Percentiles rank a stretch among this genome's conserved stretches.
phyloP scores from a whole-genome alignment of 2,888 invertebrate species.

The Nephrotoma flavescens region DNA sequence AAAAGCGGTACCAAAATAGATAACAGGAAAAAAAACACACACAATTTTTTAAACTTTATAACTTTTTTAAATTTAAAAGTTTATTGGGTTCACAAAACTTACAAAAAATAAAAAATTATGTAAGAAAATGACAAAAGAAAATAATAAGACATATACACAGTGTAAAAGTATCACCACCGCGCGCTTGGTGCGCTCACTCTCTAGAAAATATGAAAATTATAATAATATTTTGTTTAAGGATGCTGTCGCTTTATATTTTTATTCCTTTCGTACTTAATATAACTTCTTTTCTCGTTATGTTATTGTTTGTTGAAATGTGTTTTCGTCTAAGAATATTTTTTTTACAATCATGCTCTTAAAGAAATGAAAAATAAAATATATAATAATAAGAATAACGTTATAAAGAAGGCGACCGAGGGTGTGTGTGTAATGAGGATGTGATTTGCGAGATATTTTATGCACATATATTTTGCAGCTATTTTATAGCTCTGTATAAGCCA shows the following conservation, averaged over 20 bases:
- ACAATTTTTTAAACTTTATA: background rate
- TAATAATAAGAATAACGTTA: background rate
- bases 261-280: background rate
- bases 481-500: no score
- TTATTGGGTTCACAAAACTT: background rate
- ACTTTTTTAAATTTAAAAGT: background rate
- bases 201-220: background rate
- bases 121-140: background rate
- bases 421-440: background rate
- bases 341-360: background rate
- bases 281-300: background rate
- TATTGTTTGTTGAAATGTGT: background rate
- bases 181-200: background rate
- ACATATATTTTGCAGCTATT: no score
- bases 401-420: background rate
- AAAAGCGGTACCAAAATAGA: background rate
- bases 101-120: background rate
- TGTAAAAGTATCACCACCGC: background rate
- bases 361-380: background rate
- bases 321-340: background rate
- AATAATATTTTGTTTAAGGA: background rate
- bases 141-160: background rate
- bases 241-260: background rate
- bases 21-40: background rate
- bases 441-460: background rate